Percentiles rank a stretch among this genome's conserved stretches.
Evolutionary conservation across 2,797 vertebrate genomes (phyloP).

Genomic region (Hippoglossus hippoglossus): DNA sequence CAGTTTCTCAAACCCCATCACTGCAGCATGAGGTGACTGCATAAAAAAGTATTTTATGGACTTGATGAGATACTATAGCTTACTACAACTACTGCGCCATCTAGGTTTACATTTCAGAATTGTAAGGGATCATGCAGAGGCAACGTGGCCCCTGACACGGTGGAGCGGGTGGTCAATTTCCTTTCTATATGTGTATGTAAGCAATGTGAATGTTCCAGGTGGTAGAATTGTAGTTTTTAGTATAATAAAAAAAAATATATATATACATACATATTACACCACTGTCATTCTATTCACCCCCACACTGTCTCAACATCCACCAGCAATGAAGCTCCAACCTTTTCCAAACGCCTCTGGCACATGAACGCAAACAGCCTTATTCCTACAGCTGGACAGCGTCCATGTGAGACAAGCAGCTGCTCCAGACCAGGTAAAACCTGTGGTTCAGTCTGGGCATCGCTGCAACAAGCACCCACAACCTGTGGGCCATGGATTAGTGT

Average conservation of each 20-base stretch:
- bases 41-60: constrained; percentile 13
- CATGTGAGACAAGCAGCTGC: constrained; percentile 38
- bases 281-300: background rate
- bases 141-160: background rate
- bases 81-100: background rate
- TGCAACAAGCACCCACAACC: constrained; percentile 18
- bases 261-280: background rate
- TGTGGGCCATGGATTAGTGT: constrained; percentile 1
- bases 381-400: constrained; percentile 12
- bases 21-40: background rate
- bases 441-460: constrained; percentile 24
- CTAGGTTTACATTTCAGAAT: background rate
- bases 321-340: background rate
- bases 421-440: constrained; percentile 40
- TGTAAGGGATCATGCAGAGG: background rate
- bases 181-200: background rate
- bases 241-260: background rate
- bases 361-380: background rate
- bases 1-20: background rate
- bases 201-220: background rate
- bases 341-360: constrained; percentile 8
- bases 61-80: background rate
- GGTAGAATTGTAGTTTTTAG: background rate
- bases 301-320: background rate
- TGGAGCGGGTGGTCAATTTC: background rate